These are phyloP conservation scores for Drosophila aldrichi DNA, from an alignment of 2,888 invertebrate genomes.

Conservation along the genomic window DNA sequence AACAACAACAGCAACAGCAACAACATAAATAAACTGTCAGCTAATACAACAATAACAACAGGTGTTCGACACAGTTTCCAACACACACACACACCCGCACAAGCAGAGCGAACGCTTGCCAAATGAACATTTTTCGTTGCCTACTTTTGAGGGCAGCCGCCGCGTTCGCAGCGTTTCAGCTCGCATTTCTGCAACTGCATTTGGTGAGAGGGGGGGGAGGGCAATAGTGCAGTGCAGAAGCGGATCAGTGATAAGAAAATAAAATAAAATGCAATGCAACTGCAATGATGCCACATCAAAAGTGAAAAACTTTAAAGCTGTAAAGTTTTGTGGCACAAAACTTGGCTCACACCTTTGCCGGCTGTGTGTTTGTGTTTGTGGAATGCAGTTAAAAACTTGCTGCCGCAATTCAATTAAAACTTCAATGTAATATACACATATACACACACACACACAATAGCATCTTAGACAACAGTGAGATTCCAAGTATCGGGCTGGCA, in stretches of 20 bases:
- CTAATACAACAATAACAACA: slow-evolving; percentile 62
- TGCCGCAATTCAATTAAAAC: slow-evolving; percentile 79
- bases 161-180: slow-evolving; percentile 12
- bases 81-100: slow-evolving; percentile 10
- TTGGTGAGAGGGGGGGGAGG: background rate
- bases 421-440: slow-evolving; percentile 57
- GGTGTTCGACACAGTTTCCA: slow-evolving; percentile 64
- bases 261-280: slow-evolving; percentile 12
- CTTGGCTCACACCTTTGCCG: slow-evolving; percentile 61
- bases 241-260: slow-evolving; percentile 7
- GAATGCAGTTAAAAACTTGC: slow-evolving; percentile 79
- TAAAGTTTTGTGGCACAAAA: slow-evolving; percentile 60
- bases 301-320: slow-evolving; percentile 64
- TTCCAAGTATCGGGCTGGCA: slow-evolving; percentile 31
- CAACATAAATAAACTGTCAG: slow-evolving; percentile 23
- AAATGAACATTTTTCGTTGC: slow-evolving; percentile 54
- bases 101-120: slow-evolving; percentile 9
- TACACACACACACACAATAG: slow-evolving; percentile 13
- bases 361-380: slow-evolving; percentile 21
- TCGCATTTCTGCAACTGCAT: slow-evolving; percentile 46
- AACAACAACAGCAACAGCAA: slow-evolving; percentile 5
- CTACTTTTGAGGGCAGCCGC: slow-evolving; percentile 46
- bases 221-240: slow-evolving; percentile 4
- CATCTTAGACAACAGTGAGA: slow-evolving; percentile 31
- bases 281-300: slow-evolving; percentile 50